Base-by-base conservation (phyloP, 1,140 invertebrate species). In the Archivesica marissinica region DNA sequence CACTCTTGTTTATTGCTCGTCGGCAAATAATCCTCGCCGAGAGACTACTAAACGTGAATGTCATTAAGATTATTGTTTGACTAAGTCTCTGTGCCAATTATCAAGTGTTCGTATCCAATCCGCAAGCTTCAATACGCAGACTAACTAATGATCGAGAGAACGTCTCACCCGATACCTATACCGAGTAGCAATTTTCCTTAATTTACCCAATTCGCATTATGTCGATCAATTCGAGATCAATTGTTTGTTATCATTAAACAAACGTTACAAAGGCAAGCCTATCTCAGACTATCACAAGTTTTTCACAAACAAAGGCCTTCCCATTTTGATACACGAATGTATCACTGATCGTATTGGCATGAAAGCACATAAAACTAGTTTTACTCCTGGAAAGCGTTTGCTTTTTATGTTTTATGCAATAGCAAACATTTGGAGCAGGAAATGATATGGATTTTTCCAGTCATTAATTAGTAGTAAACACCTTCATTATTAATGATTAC, bases 51-150 rank as follows among this genome's bases (percentile, higher is more conserved):
- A 28, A 28, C 54, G 6, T 7, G 54, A 59, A 59, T 59, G 23
- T 25, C 3, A 28, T 59, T 59, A 59, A 28, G 25, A n/a, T 28
- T 7, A 7, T 52, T 52, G 50, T 52, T 52, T 52, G 50, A 4
- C 50, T 7, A 52, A 52, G 50, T 52, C 17, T 52, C n/a, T 7
- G 50, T 52, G 17, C 3, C 50, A 52, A 4, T 52, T 52, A 52
- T 52, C 50, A 52, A 52, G 50, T 20, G 50, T 52, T 52, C 50
- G 50, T 52, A 52, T 52, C 50, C 50, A 52, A 52, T 52, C 50
- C 50, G 3, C 50, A 52, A 20, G 17, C 23, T 23, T 15, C 50
- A 7, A 7, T 52, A 52, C 17, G 17, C 50, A 52, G 50, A 52
- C 50, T 52, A 52, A n/a, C 50, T 20, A 52, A 52, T 20, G 50